phyloP scores from a whole-genome alignment of 2,888 invertebrate genomes.

The Hemaris fuciformis region DNA sequence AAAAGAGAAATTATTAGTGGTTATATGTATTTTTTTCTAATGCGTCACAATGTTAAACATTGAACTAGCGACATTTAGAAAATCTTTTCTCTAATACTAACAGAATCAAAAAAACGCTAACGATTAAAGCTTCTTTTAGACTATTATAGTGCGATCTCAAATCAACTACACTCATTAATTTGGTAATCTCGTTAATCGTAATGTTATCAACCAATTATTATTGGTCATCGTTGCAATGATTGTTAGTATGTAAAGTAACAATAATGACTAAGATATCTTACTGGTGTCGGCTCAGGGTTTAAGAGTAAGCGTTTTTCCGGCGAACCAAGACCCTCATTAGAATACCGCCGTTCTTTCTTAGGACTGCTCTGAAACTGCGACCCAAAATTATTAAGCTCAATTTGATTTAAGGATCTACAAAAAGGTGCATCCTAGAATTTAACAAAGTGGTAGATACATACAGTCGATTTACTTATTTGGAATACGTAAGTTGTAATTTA shows the following conservation, averaged over 20 bases:
- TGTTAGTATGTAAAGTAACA: neutral
- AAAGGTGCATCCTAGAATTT: neutral
- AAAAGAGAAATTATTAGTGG: slow-evolving; percentile 71
- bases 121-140: neutral
- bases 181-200: neutral
- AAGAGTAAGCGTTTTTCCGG: slow-evolving; percentile 80
- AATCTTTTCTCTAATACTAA: neutral
- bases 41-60: neutral
- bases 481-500: too few relatives aligned
- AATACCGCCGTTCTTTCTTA: slow-evolving; percentile 73
- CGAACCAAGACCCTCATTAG: slow-evolving; percentile 67
- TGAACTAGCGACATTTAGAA: neutral
- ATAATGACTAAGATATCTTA: slow-evolving; percentile 53
- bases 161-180: neutral
- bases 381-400: neutral
- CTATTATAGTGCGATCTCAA: neutral
- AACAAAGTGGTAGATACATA: neutral
- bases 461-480: too few relatives aligned
- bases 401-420: neutral
- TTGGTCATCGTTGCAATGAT: neutral
- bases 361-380: slow-evolving; percentile 76
- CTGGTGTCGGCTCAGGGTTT: slow-evolving; percentile 77
- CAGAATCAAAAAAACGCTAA: neutral
- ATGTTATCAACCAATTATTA: neutral
- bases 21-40: slow-evolving; percentile 18